Evolutionary conservation across 1,140 invertebrate genomes (phyloP).

Genomic region (Coenobita brevimanus): DNA sequence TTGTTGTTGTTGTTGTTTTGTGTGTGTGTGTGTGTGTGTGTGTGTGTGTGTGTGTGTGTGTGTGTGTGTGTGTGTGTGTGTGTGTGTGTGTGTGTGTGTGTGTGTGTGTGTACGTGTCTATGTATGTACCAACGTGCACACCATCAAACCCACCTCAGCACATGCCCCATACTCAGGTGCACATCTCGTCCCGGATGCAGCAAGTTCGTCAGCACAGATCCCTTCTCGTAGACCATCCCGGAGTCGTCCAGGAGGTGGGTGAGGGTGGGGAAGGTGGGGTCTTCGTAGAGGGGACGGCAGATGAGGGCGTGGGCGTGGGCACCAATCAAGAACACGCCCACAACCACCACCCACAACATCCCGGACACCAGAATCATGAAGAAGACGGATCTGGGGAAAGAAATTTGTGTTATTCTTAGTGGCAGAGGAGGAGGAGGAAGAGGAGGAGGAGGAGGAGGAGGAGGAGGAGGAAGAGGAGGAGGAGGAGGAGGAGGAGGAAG

Average conservation of each 20-base stretch:
- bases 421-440: too few species aligned
- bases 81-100: too few species aligned
- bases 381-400: slow-evolving; percentile 33
- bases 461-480: background rate
- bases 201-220: slow-evolving; percentile 31
- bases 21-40: too few species aligned
- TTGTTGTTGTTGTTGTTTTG: too few species aligned
- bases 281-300: slow-evolving; percentile 54
- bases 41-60: too few species aligned
- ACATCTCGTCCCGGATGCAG: slow-evolving; percentile 44
- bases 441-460: background rate
- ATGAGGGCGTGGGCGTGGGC: slow-evolving; percentile 57
- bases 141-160: slow-evolving; percentile 7
- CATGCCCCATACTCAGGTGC: slow-evolving; percentile 34
- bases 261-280: slow-evolving; percentile 42
- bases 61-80: too few species aligned
- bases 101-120: too few species aligned
- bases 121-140: too few species aligned
- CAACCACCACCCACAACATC: slow-evolving; percentile 47
- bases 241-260: slow-evolving; percentile 48
- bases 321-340: slow-evolving; percentile 37
- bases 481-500: background rate
- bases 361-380: slow-evolving; percentile 50
- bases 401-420: background rate
- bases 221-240: slow-evolving; percentile 13